These are phyloP conservation scores for Lordiphosa clarofinis DNA, from an alignment of 1,140 invertebrate species.

Conservation along the genomic window DNA sequence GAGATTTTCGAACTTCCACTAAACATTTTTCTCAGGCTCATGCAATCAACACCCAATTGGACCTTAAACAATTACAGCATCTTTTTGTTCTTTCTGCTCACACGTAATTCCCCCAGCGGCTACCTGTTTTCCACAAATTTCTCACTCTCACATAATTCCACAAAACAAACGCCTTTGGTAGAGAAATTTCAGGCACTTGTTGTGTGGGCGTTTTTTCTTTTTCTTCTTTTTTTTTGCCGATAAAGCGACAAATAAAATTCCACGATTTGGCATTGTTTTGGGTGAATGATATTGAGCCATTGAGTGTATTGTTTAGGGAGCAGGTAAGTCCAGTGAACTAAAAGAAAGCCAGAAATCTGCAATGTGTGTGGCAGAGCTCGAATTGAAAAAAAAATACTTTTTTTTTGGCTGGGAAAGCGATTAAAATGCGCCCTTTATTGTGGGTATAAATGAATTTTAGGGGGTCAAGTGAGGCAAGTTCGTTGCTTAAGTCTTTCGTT, in stretches of 20 bases:
- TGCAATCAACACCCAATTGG: not conserved
- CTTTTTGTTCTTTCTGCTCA: not conserved
- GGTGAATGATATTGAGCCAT: slow-evolving; percentile 30
- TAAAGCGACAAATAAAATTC: slow-evolving; percentile 17
- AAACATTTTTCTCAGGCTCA: not conserved
- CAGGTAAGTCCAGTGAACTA: slow-evolving; percentile 12
- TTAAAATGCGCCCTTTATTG: slow-evolving; percentile 48
- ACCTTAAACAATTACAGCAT: slow-evolving; percentile 6
- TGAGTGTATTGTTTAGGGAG: slow-evolving; percentile 26
- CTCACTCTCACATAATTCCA: not conserved
- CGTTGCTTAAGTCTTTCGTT: slow-evolving; percentile 71
- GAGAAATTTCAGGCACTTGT: slow-evolving; percentile 35
- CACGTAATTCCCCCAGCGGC: not conserved
- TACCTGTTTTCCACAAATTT: slow-evolving; percentile 11
- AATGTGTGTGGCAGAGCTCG: slow-evolving; percentile 55
- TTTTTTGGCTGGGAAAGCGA: slow-evolving; percentile 55
- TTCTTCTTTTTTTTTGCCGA: slow-evolving; percentile 35
- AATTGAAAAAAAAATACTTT: slow-evolving; percentile 62
- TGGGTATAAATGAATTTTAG: slow-evolving; percentile 36
- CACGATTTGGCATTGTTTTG: slow-evolving; percentile 10
- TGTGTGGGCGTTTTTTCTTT: slow-evolving; percentile 65
- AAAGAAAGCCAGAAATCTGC: slow-evolving; percentile 23
- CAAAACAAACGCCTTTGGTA: not conserved
- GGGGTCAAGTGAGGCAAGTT: slow-evolving; percentile 69
- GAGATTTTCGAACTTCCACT: too few relatives aligned